Base-by-base conservation (phyloP, 64 coral and sea anemone species). In the Stylophora pistillata region DNA sequence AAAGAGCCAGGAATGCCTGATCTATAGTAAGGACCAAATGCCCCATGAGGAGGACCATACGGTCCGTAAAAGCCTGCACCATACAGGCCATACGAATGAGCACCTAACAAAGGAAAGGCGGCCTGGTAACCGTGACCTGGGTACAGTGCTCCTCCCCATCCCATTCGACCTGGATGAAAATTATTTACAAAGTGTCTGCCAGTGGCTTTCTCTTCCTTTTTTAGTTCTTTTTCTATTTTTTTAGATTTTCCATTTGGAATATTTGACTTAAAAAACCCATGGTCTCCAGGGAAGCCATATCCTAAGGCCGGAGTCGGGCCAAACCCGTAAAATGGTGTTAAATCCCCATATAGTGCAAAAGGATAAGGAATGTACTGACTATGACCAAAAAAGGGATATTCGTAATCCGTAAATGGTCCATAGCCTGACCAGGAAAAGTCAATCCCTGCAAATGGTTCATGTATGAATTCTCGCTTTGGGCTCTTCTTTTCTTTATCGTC, bases 71-170 rank as follows among this genome's bases (percentile, higher is more conserved):
- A 88, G 20, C 80, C 82, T 20, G 65, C 85, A 21, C 66, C 83
- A 90, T 91, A 30, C 6, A 76, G 74, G 25, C 77, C 85, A 16
- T 90, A 86, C 18, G 77, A 74, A 12, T 65, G 88, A 3, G 91
- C 69, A 1, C 91, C 91, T 30, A 93, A 78, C 57, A 88, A 75
- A 14, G 83, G 93, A 41, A 90, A 86, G 33, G 56, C 68, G 3
- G 74, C 54, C 21, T 77, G 74, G 47, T 68, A 68, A n/a, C 94
- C 94, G 64, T 88, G 70, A 13, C 91, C 87, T 15, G 56, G 86
- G 71, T 96, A 86, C 37, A 91, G 17, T n/a, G 54, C 79, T 9
- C 95, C 95, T 68, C 95, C 95, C 95, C 95, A 96, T 20, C 95
- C 95, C 27, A 93, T 93, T 28, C 85, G 71, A 56, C 95, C 95